A percentile compares a stretch with the other conserved stretches of the same genome.
Conservation (phyloP, 1,140 invertebrate species). For the Araneus ventricosus region DNA sequence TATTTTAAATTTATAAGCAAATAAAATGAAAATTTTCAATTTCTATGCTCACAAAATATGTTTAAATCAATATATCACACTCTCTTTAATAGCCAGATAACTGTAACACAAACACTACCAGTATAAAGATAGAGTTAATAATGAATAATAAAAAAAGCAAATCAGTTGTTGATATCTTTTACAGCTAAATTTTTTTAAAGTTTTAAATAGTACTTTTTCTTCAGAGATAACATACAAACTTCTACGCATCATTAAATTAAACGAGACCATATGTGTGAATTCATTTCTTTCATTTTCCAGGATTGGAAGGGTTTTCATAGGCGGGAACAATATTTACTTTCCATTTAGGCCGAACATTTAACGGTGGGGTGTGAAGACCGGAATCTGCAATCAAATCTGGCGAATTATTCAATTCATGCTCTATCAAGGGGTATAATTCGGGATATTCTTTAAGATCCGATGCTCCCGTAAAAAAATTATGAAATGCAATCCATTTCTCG, state of each 20-base stretch:
- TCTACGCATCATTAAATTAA: neutral
- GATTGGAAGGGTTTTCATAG: neutral
- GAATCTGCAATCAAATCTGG: neutral
- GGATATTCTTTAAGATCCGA: neutral
- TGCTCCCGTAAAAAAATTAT: neutral
- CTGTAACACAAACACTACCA: too few relatives aligned
- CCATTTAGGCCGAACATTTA: neutral
- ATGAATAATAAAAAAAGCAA: too few relatives aligned
- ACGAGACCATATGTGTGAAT: neutral
- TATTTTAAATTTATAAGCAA: too few relatives aligned
- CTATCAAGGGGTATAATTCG: neutral
- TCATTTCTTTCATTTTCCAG: neutral
- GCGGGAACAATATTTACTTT: neutral
- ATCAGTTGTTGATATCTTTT: too few relatives aligned
- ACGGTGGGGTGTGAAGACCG: neutral
- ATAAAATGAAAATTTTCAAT: too few relatives aligned
- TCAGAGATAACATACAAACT: neutral
- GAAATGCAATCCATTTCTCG: neutral
- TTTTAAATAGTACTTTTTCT: neutral
- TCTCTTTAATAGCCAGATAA: too few relatives aligned
- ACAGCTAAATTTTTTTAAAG: too few relatives aligned
- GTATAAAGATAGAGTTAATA: too few relatives aligned
- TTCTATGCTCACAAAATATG: too few relatives aligned
- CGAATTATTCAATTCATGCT: neutral
- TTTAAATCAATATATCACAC: too few relatives aligned